A percentile compares a stretch with the other conserved stretches of the same genome.
Evolutionary conservation across 2,797 vertebrate species (phyloP).

Genomic region (Galagoides demidoff): DNA sequence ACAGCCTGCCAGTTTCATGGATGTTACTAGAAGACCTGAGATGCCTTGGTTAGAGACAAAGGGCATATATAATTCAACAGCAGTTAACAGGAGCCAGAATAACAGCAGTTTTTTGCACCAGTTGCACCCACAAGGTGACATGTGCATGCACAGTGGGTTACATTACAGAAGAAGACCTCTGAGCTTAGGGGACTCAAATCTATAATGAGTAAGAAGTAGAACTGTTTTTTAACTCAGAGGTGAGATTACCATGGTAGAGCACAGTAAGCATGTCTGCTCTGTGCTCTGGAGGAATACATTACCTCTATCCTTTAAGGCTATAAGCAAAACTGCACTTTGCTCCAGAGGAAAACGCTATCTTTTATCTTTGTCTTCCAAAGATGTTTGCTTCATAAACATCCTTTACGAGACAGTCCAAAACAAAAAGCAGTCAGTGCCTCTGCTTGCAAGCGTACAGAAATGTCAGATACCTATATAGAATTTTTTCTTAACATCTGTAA

Average conservation of each 20-base stretch:
- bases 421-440: background rate
- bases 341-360: constrained; percentile 10
- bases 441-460: background rate
- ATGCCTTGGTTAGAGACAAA: constrained; percentile 4
- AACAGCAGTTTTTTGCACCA: background rate
- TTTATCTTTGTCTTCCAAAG: constrained; percentile 28
- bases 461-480: background rate
- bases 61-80: background rate
- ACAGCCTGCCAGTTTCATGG: background rate
- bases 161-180: background rate
- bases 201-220: background rate
- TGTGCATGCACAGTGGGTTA: background rate
- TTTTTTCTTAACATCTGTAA: background rate
- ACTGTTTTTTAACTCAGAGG: background rate
- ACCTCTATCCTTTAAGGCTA: background rate
- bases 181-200: background rate
- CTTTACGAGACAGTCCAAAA: constrained; percentile 30
- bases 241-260: background rate
- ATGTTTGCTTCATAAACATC: background rate
- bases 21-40: background rate
- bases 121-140: background rate
- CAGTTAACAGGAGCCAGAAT: background rate
- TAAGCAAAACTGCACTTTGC: constrained; percentile 16
- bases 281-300: background rate
- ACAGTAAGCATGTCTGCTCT: background rate